phyloP scores from a whole-genome alignment of 92 coral and sea anemone genomes.

The Bergia sp. region DNA sequence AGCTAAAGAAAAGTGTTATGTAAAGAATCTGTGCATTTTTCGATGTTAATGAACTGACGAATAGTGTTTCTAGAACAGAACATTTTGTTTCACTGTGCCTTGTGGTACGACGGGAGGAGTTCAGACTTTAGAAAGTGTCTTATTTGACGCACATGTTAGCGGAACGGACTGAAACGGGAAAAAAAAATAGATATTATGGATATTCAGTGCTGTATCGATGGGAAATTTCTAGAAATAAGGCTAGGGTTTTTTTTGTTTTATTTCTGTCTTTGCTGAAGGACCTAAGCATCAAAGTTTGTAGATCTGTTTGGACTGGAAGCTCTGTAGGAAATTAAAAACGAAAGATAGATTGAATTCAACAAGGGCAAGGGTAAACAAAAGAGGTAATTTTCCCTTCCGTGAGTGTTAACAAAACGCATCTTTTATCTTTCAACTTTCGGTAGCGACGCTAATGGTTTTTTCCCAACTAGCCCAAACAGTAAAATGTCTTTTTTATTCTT shows the following conservation, averaged over 20 bases:
- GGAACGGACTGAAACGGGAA: neutral
- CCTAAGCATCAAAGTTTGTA: neutral
- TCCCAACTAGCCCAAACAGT: neutral
- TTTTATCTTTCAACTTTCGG: neutral
- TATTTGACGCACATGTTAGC: neutral
- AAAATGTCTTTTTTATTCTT: neutral
- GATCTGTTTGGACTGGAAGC: neutral
- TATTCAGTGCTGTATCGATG: neutral
- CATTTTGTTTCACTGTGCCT: neutral
- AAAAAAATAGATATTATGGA: neutral
- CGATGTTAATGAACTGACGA: no score
- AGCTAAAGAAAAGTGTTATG: neutral
- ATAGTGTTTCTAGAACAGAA: no score
- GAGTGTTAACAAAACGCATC: neutral
- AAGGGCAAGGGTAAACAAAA: neutral
- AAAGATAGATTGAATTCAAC: neutral
- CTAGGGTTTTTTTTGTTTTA: neutral
- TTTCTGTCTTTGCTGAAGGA: no score
- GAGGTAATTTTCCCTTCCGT: constrained; percentile 22
- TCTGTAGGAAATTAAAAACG: neutral
- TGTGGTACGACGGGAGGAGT: neutral
- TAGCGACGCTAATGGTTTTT: neutral
- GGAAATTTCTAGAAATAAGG: neutral
- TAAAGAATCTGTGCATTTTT: no score
- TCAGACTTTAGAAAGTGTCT: no score